These are phyloP conservation scores for Spisula solida DNA, from an alignment of 2,888 invertebrate genomes.

Conservation along the genomic window DNA sequence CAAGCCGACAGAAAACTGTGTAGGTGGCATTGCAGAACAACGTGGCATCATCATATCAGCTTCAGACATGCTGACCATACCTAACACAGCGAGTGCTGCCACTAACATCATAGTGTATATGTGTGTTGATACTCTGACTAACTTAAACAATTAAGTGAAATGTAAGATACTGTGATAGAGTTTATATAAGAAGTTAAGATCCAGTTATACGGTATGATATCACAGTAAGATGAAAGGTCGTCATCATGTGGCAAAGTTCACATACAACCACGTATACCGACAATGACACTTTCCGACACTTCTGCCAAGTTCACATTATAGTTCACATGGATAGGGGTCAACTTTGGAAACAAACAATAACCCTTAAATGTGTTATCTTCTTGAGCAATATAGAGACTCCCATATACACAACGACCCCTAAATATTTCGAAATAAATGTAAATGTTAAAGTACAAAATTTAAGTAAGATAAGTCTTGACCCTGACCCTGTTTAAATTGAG, in stretches of 20 bases:
- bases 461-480: no score
- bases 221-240: not conserved
- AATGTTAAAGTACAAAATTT: no score
- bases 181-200: not conserved
- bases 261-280: not conserved
- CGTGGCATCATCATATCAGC: constrained; percentile 11
- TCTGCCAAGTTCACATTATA: not conserved
- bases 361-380: not conserved
- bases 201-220: not conserved
- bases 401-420: no score
- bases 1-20: not conserved
- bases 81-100: not conserved
- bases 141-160: not conserved
- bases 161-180: not conserved
- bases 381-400: not conserved
- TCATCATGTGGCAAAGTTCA: not conserved
- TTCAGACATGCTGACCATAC: not conserved
- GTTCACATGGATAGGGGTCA: not conserved
- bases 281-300: not conserved
- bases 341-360: not conserved
- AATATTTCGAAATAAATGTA: no score
- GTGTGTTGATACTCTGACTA: not conserved
- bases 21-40: not conserved
- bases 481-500: no score
- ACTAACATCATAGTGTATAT: not conserved